Evolutionary conservation across 2,113 vertebrate species (phyloP).

Genomic region (Hepsetus odoe): DNA sequence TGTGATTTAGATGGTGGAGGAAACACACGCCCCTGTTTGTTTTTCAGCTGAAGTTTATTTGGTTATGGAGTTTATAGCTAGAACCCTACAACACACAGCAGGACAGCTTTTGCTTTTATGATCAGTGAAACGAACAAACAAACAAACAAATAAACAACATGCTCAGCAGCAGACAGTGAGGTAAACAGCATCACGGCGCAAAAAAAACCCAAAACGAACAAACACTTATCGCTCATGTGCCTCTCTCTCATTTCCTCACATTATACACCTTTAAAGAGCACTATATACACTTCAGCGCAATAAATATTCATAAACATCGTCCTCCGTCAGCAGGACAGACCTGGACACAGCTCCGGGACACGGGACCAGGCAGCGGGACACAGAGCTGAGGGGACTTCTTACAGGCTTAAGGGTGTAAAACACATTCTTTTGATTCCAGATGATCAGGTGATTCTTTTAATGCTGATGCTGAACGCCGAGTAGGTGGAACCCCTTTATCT

Average conservation of each 20-base stretch:
- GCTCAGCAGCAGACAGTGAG: slow-evolving; percentile 1
- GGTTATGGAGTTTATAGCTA: slow-evolving; percentile 24
- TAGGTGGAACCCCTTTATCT: no score
- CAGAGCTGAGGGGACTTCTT: no score
- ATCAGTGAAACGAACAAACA: background rate
- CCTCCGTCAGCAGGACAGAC: slow-evolving; percentile 77
- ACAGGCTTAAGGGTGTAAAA: no score
- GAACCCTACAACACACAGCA: slow-evolving; percentile 5
- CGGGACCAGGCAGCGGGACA: slow-evolving; percentile 61
- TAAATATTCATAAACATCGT: slow-evolving; percentile 91
- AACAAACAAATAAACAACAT: background rate
- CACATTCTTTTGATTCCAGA: no score
- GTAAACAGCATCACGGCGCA: background rate
- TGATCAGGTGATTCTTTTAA: no score
- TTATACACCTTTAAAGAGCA: slow-evolving; percentile 88
- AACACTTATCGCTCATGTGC: background rate
- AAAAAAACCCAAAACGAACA: background rate
- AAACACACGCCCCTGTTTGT: background rate
- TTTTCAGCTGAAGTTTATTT: slow-evolving; percentile 16
- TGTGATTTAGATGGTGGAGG: no score
- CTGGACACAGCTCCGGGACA: slow-evolving; percentile 91
- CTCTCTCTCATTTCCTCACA: slow-evolving; percentile 61
- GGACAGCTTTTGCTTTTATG: background rate
- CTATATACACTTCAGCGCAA: slow-evolving; percentile 90
- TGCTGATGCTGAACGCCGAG: no score